phyloP scores from a whole-genome alignment of 2,113 vertebrate genomes.

The Podarcis raffonei region DNA sequence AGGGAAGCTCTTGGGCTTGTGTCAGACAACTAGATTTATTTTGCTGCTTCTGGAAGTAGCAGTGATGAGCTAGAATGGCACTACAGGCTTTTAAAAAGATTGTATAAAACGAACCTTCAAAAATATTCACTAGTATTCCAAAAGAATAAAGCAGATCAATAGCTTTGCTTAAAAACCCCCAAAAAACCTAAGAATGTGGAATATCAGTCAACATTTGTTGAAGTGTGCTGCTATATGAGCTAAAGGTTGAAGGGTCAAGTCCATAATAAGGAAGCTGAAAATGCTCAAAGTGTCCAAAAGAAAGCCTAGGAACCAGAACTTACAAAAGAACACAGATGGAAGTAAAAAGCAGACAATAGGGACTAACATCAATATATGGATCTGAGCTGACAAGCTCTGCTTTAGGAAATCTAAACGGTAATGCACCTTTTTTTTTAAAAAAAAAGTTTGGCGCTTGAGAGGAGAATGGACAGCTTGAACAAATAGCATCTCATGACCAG shows the following conservation, averaged over 20 bases:
- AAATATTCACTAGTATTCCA: slow-evolving; percentile 32
- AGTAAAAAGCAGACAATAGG: background rate
- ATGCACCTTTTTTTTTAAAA: background rate
- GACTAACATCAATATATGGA: background rate
- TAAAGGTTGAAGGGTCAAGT: slow-evolving; percentile 32
- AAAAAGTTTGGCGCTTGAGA: background rate
- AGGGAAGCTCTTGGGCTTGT: slow-evolving; percentile 22
- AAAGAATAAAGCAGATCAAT: slow-evolving; percentile 34
- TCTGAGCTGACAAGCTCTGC: slow-evolving; percentile 11
- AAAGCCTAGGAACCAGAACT: slow-evolving; percentile 36
- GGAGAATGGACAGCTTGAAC: slow-evolving; percentile 35
- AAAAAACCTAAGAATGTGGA: slow-evolving; percentile 34
- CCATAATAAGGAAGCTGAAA: slow-evolving; percentile 34
- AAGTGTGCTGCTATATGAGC: slow-evolving; percentile 2
- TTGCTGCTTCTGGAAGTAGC: slow-evolving; percentile 44
- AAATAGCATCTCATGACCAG: background rate
- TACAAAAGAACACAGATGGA: slow-evolving; percentile 6
- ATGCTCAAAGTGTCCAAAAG: slow-evolving; percentile 31
- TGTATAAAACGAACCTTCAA: slow-evolving; percentile 11
- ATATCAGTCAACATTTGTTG: slow-evolving; percentile 18
- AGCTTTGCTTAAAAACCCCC: slow-evolving; percentile 38
- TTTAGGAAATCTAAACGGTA: slow-evolving; percentile 16
- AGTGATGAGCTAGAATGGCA: slow-evolving; percentile 31
- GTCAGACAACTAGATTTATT: slow-evolving; percentile 46
- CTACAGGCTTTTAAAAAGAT: slow-evolving; percentile 10